Conservation (phyloP, 2,113 vertebrate genomes). For the Phalacrocorax carbo region DNA sequence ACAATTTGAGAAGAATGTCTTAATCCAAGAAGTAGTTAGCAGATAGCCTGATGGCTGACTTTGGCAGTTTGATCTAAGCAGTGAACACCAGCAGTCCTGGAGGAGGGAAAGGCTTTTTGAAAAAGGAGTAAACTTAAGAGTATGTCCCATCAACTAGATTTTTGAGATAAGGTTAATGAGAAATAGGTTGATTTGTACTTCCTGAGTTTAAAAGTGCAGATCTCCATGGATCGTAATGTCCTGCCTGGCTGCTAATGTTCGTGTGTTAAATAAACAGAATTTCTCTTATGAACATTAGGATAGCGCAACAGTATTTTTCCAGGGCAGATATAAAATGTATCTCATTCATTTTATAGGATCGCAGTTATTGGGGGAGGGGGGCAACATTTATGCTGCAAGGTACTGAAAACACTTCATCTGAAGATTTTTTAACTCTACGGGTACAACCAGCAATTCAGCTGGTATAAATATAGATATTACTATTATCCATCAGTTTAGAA, state of each 20-base stretch:
- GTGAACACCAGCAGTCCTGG: neutral
- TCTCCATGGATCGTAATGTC: neutral
- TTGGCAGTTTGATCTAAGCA: conserved; percentile 1
- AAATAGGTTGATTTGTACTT: conserved; percentile 55
- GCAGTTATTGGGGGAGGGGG: neutral
- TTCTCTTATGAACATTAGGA: neutral
- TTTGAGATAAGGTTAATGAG: conserved; percentile 53
- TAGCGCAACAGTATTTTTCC: neutral
- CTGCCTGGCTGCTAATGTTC: neutral
- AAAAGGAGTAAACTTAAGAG: neutral
- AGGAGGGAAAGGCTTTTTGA: neutral
- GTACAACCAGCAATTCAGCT: neutral
- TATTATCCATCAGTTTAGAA: neutral
- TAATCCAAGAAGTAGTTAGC: neutral
- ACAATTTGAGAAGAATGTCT: conserved; percentile 17
- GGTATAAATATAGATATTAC: neutral
- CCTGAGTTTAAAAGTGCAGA: conserved; percentile 56
- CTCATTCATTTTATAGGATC: neutral
- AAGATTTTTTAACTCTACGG: neutral
- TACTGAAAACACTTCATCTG: neutral
- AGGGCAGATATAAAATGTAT: neutral
- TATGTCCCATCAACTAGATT: neutral
- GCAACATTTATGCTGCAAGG: neutral
- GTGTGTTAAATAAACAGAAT: neutral
- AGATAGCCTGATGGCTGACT: neutral